Percentiles rank a stretch among this genome's conserved stretches.
Conservation (phyloP, 2,888 invertebrate species). For the Chrysolina oricalcia region DNA sequence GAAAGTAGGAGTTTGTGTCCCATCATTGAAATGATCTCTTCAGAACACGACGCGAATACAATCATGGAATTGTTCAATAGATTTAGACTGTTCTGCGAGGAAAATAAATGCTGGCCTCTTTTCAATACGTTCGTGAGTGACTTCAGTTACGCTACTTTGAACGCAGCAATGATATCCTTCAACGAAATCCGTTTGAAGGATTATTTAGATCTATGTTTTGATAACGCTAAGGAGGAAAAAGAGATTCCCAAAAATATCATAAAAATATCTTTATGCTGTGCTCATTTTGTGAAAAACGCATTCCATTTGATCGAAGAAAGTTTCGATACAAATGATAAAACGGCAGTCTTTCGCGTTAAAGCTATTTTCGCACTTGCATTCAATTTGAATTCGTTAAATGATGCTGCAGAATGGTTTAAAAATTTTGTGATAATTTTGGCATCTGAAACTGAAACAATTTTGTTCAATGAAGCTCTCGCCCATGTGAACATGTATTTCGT, state of each 20-base stretch:
- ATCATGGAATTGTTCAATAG: conserved; percentile 18
- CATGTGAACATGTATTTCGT: neutral
- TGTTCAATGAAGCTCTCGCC: neutral
- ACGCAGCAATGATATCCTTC: conserved; percentile 1
- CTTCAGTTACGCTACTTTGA: neutral
- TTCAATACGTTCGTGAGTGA: neutral
- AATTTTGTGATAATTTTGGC: neutral
- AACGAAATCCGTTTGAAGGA: neutral
- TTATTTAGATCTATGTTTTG: neutral
- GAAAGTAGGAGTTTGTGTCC: conserved; percentile 19
- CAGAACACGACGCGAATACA: conserved; percentile 17
- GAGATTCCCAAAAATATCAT: neutral
- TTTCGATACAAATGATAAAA: neutral
- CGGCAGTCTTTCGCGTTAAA: neutral
- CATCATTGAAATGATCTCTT: conserved; percentile 32
- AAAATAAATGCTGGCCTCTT: neutral
- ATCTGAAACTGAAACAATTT: neutral
- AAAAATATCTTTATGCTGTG: neutral
- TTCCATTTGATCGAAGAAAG: neutral
- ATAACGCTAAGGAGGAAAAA: neutral
- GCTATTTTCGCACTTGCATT: neutral
- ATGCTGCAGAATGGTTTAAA: neutral
- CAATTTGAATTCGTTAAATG: neutral
- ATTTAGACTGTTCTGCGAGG: conserved; percentile 3
- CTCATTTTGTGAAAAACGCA: neutral